Percentiles rank a stretch among this genome's conserved stretches.
Evolutionary conservation across 2,888 invertebrate genomes (phyloP).

Genomic region (Lycophotia porphyrea): DNA sequence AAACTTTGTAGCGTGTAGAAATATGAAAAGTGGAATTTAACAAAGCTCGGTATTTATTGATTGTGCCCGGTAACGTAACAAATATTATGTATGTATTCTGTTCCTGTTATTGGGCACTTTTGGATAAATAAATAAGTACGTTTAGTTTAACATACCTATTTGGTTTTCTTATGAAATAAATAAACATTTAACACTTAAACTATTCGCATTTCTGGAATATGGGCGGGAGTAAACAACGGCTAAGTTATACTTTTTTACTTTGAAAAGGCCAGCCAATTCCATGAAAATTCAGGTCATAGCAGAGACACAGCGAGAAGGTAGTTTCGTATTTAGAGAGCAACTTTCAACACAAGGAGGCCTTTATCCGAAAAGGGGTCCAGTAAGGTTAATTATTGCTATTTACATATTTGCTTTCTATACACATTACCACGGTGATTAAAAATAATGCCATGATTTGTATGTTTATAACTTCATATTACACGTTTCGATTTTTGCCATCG

Average conservation of each 20-base stretch:
- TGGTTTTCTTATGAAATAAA: conserved; percentile 25
- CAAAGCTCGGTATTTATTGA: conserved; percentile 81
- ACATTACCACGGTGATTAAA: no score
- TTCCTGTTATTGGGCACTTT: conserved; percentile 69
- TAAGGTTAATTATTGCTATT: no score
- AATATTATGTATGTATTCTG: conserved; percentile 81
- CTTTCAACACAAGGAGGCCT: not conserved
- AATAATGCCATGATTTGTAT: no score
- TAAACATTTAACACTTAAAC: conserved; percentile 37
- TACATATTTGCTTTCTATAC: no score
- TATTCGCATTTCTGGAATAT: conserved; percentile 15
- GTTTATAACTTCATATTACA: no score
- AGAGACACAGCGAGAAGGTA: not conserved
- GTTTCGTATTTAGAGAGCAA: not conserved
- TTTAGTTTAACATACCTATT: conserved; percentile 47
- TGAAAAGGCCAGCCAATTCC: not conserved
- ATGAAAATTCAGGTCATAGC: not conserved
- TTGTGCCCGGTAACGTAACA: conserved; percentile 81
- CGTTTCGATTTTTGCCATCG: no score
- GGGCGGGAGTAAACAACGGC: not conserved
- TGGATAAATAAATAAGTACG: conserved; percentile 69
- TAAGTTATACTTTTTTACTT: not conserved
- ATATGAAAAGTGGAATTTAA: conserved; percentile 72
- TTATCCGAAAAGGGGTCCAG: no score
- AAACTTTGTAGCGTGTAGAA: conserved; percentile 72